These are phyloP conservation scores for Prinia subflava DNA, from an alignment of 2,113 vertebrate genomes.

Conservation along the genomic window DNA sequence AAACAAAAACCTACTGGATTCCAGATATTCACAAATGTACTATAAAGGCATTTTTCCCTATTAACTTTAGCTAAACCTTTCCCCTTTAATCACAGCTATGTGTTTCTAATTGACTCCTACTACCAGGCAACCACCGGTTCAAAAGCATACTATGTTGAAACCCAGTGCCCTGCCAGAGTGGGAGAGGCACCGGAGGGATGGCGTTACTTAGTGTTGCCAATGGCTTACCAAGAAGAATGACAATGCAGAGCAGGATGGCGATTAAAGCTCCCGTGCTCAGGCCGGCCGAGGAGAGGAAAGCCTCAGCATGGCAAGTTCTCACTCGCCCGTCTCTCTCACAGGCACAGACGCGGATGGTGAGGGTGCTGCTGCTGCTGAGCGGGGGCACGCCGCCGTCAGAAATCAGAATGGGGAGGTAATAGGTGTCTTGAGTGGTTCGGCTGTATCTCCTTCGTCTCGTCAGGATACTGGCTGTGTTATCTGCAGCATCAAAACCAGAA, in stretches of 20 bases:
- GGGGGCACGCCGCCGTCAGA: conserved; percentile 90
- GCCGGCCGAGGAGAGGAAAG: conserved; percentile 91
- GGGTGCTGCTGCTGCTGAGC: conserved; percentile 90
- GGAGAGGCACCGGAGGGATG: background rate
- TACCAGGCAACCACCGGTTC: background rate
- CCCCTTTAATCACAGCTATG: background rate
- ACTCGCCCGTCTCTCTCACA: conserved; percentile 84
- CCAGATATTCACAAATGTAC: background rate
- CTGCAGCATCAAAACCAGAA: conserved; percentile 70
- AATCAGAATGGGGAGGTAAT: conserved; percentile 88
- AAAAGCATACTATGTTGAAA: background rate
- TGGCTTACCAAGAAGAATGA: conserved; percentile 92
- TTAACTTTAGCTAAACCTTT: conserved; percentile 29
- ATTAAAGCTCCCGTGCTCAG: conserved; percentile 96
- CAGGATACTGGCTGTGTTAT: conserved; percentile 86
- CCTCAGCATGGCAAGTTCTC: conserved; percentile 87
- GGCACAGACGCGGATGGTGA: conserved; percentile 90
- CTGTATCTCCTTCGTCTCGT: conserved; percentile 83
- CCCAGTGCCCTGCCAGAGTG: background rate
- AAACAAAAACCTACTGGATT: background rate
- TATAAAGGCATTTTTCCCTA: background rate
- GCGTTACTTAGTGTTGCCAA: background rate
- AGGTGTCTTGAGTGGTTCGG: conserved; percentile 84
- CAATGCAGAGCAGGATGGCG: conserved; percentile 93
- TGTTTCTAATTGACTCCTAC: conserved; percentile 11